A percentile compares a stretch with the other conserved stretches of the same genome.
Conservation (phyloP, 2,888 invertebrate species). For the Uropetala carovei region DNA sequence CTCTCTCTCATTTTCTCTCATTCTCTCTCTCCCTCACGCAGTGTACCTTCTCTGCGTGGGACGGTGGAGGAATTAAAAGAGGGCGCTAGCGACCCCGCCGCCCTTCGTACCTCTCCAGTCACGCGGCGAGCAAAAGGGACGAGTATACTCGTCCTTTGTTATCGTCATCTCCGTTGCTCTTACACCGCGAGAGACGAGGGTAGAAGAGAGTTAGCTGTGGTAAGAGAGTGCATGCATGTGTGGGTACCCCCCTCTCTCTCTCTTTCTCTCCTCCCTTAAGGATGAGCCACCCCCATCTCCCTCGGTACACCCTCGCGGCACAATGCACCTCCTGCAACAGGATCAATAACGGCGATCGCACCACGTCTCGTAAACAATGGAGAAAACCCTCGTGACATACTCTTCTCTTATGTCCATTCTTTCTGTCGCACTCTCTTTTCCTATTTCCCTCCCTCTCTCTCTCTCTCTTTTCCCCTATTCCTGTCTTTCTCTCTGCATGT, state of each 20-base stretch:
- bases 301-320: too few species aligned
- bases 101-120: background rate
- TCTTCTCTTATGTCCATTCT: background rate
- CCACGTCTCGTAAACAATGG: background rate
- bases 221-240: background rate
- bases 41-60: background rate
- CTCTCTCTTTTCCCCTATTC: background rate
- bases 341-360: background rate
- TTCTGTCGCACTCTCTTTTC: background rate
- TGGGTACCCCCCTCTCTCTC: background rate
- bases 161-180: background rate
- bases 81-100: background rate
- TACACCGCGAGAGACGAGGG: background rate
- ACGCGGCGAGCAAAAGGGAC: background rate
- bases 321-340: background rate
- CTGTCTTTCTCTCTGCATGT: background rate
- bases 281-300: background rate
- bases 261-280: background rate
- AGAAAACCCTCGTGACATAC: background rate
- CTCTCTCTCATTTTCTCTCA: too few species aligned
- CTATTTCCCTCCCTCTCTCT: background rate
- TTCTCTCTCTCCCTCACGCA: background rate
- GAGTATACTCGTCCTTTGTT: background rate
- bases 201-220: background rate
- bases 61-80: conserved; percentile 4